Evolutionary conservation across 2,113 vertebrate species (phyloP), one percentile per base, ranked within the genome.

Genomic region (Sciurus niger): DNA sequence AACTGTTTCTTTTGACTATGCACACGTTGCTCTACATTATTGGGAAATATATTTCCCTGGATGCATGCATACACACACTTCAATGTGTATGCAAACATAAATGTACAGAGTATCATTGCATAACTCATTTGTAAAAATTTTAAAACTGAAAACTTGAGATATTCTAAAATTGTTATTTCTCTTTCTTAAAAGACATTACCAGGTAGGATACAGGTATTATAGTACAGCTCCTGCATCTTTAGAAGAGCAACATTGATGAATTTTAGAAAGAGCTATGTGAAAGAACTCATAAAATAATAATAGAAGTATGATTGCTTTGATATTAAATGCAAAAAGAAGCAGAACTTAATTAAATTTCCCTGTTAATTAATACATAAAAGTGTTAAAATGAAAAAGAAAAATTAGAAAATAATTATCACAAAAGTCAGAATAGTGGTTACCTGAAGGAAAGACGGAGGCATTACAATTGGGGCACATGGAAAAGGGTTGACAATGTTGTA

Each of bases 261-360:
- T 90, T 92, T 96, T 46, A 72, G 32, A 43, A 79, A 58, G 95
- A 93, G 13, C 30, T 78, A 0, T 79, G 8, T 85, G 55, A 72
- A 74, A 65, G 13, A 73, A 95, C 70, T 72, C 11, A 85, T 48
- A 72, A 93, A 90, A 70, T 58, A 96, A 55, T 79, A 92, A 78
- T 63, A 37, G 16, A 88, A 78, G 7, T 82, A n/a, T 22, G 63
- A 63, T n/a, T 84, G 34, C 72, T 82, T 1, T 84, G 43, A 78
- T 74, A 82, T 43, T 84, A 95, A 37, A 17, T 70, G 51, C 1
- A 13, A 92, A 84, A 95, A 25, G 7, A 67, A 85, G 34, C 34
- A 83, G 6, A 87, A 65, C 28, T 67, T 73, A 84, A 88, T 74
- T 76, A 67, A 84, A 28, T 89, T 80, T n/a, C 2, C 43, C 67